These are phyloP conservation scores for Cossypha polioptera DNA, from an alignment of 2,797 vertebrate genomes.

Conservation along the genomic window DNA sequence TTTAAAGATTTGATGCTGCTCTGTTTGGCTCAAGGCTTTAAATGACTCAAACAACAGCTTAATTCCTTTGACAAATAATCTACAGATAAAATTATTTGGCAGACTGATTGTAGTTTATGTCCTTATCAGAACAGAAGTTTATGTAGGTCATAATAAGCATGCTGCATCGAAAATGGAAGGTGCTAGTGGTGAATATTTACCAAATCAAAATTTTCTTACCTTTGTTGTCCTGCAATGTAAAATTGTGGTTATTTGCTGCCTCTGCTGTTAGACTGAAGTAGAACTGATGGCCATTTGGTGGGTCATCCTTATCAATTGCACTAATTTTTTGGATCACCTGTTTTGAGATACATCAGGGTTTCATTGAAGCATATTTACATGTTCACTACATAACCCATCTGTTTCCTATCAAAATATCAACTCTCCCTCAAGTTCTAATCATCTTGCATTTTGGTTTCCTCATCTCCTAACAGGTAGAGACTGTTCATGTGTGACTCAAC, in stretches of 20 bases:
- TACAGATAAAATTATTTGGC: conserved; percentile 55
- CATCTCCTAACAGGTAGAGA: neutral
- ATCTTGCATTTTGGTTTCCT: neutral
- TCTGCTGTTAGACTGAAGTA: conserved; percentile 86
- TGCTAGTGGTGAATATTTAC: neutral
- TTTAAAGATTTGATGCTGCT: neutral
- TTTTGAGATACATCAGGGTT: neutral
- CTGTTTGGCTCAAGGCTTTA: conserved; percentile 32
- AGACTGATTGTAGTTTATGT: conserved; percentile 9
- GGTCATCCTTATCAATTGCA: conserved; percentile 91
- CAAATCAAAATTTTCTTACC: conserved; percentile 68
- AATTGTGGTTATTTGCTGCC: conserved; percentile 88
- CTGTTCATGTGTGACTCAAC: neutral
- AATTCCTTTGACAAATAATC: conserved; percentile 55
- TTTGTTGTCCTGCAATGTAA: conserved; percentile 94
- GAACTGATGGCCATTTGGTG: conserved; percentile 89
- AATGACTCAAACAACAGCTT: conserved; percentile 55
- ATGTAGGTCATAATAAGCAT: neutral
- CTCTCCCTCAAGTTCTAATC: neutral
- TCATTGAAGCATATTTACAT: neutral
- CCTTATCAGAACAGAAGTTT: neutral
- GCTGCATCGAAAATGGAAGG: neutral
- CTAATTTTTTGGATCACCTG: conserved; percentile 96
- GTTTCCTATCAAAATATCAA: neutral
- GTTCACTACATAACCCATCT: neutral